Percentiles rank a stretch among this genome's conserved stretches.
phyloP scores from a whole-genome alignment of 2,888 invertebrate genomes.

The Tinea trinotella region DNA sequence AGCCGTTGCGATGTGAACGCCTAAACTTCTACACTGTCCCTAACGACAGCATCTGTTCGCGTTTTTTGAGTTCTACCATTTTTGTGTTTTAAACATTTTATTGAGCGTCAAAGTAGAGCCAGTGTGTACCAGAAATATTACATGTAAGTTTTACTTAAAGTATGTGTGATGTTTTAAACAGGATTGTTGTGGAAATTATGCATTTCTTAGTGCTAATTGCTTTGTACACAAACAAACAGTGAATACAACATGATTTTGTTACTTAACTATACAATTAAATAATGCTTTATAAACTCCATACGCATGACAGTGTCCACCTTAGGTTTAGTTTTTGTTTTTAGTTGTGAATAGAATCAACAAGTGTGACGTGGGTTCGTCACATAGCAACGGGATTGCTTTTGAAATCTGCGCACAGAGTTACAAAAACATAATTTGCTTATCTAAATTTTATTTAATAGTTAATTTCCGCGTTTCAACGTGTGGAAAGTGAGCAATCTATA shows the following conservation, averaged over 20 bases:
- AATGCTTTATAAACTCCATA: too few relatives aligned
- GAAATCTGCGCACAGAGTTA: background rate
- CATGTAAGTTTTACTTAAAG: conserved; percentile 44
- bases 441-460: background rate
- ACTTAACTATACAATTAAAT: too few relatives aligned
- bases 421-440: background rate
- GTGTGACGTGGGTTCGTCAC: background rate
- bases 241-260: too few relatives aligned
- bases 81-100: conserved; percentile 19
- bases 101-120: background rate
- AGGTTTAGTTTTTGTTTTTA: background rate
- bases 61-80: conserved; percentile 42
- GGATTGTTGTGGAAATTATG: background rate
- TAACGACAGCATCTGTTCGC: conserved; percentile 61
- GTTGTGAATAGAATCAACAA: background rate
- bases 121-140: conserved; percentile 37
- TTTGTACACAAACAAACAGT: background rate
- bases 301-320: background rate
- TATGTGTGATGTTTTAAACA: background rate
- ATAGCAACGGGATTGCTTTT: background rate
- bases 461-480: background rate
- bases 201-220: background rate
- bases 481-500: background rate
- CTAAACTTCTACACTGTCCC: conserved; percentile 59
- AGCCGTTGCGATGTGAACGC: conserved; percentile 69